These are phyloP conservation scores for Malacoctenus gilli DNA, from an alignment of 2,797 vertebrate species.

Conservation along the genomic window DNA sequence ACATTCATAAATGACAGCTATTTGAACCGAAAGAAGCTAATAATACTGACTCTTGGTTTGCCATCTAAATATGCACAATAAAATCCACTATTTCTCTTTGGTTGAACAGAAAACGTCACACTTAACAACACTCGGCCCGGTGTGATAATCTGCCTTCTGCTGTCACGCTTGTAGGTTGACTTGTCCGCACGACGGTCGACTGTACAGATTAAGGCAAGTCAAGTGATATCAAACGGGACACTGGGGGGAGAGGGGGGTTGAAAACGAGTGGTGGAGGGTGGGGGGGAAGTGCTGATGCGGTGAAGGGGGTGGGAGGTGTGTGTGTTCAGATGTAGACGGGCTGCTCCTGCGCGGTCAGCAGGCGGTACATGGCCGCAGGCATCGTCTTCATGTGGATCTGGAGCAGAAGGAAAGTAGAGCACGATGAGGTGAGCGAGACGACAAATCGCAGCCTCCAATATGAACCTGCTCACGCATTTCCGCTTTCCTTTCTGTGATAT, in stretches of 20 bases:
- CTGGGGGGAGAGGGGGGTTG: too few relatives aligned
- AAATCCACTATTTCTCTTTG: constrained; percentile 75
- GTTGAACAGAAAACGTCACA: constrained; percentile 66
- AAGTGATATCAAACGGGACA: too few relatives aligned
- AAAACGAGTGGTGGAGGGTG: constrained; percentile 14
- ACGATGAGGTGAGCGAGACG: too few relatives aligned
- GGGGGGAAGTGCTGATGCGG: constrained; percentile 12
- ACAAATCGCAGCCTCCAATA: too few relatives aligned
- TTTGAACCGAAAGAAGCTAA: constrained; percentile 68
- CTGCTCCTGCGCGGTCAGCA: constrained; percentile 93
- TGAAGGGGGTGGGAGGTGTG: constrained; percentile 6
- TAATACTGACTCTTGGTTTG: constrained; percentile 72
- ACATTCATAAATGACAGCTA: constrained; percentile 76
- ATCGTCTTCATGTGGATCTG: constrained; percentile 99
- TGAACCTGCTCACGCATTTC: too few relatives aligned
- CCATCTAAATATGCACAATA: constrained; percentile 81
- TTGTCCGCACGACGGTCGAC: constrained; percentile 52
- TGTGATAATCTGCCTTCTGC: constrained; percentile 64
- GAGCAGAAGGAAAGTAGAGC: constrained; percentile 26
- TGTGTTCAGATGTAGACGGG: constrained; percentile 81
- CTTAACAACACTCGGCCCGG: constrained; percentile 60
- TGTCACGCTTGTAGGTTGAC: constrained; percentile 40
- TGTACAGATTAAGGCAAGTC: constrained; percentile 81
- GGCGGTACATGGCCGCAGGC: constrained; percentile 98
- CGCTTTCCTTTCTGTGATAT: too few relatives aligned